Evolutionary conservation across 2,797 vertebrate species (phyloP), one percentile per base, ranked within the genome.

Genomic region (Diplodus puntazzo): DNA sequence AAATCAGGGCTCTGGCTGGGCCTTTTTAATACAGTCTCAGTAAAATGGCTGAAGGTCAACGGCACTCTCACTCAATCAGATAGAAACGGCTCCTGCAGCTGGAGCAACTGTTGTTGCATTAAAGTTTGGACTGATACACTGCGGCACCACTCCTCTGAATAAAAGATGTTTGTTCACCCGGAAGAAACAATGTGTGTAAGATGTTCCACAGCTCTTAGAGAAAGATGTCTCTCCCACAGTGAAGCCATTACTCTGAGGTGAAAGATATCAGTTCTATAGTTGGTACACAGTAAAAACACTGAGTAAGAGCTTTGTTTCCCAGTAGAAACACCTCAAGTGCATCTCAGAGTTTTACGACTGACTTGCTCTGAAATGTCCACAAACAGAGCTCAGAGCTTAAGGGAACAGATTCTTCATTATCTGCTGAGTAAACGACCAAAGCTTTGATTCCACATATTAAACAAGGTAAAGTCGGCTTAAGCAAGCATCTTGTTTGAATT

Each of bases 11-110:
- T 91, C 88, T 88, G 89, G 88, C 93, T 79, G 87, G 77, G 88
- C 83, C 89, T 91, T 90, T 94, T 94, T 94, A 94, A 94, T 93
- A 94, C 90, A 92, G 92, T 91, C 94, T 93, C 91, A 82, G 91
- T 91, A 89, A 93, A 93, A 92, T 88, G 90, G 86, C 91, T 94
- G 91, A 93, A 94, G 93, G 93, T 93, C 92, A 92, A 63, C 53
- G 42, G 77, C 84, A 89, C 87, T 91, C 87, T 90, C 88, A 86
- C 89, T 94, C 90, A 88, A 91, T 92, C 90, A 92, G 91, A 88
- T 80, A 75, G 85, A 87, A 89, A 71, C 82, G 17, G 78, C 87
- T 85, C 82, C 58, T 75, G 90, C 85, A 79, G 89, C 69, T 59
- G 70, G 39, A 75, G 84, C 82, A 63, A 83, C 75, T 78, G 81